A percentile compares a stretch with the other conserved stretches of the same genome.
Evolutionary conservation across 2,888 invertebrate genomes (phyloP).

Genomic region (Temnothorax unifasciatus): DNA sequence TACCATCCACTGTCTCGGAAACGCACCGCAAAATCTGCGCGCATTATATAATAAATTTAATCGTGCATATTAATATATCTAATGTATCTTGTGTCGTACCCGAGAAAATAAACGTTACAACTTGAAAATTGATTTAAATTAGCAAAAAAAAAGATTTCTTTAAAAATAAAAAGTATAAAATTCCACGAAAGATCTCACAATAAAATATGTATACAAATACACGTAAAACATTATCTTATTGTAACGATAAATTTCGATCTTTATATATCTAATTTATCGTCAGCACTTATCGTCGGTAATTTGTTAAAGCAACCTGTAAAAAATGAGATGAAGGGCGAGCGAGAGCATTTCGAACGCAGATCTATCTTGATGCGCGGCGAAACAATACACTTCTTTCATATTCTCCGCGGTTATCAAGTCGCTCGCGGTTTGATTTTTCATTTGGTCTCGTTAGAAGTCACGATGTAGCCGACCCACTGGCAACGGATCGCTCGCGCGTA

Average conservation of each 20-base stretch:
- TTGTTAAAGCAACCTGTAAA: background rate
- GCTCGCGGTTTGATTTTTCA: slow-evolving; percentile 30
- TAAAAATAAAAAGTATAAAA: background rate
- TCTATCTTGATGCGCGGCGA: background rate
- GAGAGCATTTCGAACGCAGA: background rate
- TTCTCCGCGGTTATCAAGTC: slow-evolving; percentile 16
- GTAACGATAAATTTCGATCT: background rate
- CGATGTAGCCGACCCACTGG: slow-evolving; percentile 41
- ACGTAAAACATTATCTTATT: background rate
- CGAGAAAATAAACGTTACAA: background rate
- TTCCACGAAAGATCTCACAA: too few relatives aligned
- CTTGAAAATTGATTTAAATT: background rate
- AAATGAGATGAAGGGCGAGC: background rate
- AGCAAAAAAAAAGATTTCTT: background rate
- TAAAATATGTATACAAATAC: background rate
- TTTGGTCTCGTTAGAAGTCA: background rate
- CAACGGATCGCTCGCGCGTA: slow-evolving; percentile 44
- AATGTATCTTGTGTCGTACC: background rate
- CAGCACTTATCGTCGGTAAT: background rate
- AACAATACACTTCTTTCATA: slow-evolving; percentile 30
- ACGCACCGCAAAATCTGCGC: slow-evolving; percentile 16
- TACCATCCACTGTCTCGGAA: background rate
- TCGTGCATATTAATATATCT: background rate
- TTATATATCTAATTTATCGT: background rate
- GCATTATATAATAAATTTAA: background rate